A percentile compares a stretch with the other conserved stretches of the same genome.
These are phyloP conservation scores for Cebus imitator DNA, from an alignment of 2,113 vertebrate species.

Conservation along the genomic window DNA sequence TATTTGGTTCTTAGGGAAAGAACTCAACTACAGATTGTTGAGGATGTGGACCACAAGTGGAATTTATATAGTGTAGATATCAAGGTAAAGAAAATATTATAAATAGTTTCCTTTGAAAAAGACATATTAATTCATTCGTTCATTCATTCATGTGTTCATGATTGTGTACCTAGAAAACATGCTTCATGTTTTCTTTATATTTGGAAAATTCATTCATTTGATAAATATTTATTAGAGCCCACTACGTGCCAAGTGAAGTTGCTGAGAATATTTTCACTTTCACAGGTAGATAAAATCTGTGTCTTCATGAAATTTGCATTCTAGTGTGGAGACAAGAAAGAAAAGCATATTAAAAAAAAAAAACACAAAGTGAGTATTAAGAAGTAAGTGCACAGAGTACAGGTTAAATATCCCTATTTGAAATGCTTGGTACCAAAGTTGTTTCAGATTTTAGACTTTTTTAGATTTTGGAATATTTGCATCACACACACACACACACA, in stretches of 20 bases:
- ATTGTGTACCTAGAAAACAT: not conserved
- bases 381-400: not conserved
- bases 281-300: not conserved
- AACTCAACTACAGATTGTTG: not conserved
- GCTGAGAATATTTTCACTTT: conserved; percentile 51
- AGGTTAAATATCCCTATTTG: not conserved
- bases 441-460: not conserved
- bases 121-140: not conserved
- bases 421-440: not conserved
- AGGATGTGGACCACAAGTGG: not conserved
- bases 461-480: not conserved
- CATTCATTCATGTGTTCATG: not conserved
- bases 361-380: not conserved
- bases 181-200: not conserved
- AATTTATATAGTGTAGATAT: not conserved
- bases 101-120: conserved; percentile 20
- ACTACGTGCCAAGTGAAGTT: not conserved
- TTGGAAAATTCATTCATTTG: not conserved
- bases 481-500: not conserved
- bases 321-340: not conserved
- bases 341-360: not conserved
- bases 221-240: conserved; percentile 8
- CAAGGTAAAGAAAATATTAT: not conserved
- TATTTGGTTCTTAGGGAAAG: conserved; percentile 5
- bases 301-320: not conserved